Evolutionary conservation across 2,888 invertebrate genomes (phyloP), one percentile per base, ranked within the genome.

Genomic region (Epiblema foenella): DNA sequence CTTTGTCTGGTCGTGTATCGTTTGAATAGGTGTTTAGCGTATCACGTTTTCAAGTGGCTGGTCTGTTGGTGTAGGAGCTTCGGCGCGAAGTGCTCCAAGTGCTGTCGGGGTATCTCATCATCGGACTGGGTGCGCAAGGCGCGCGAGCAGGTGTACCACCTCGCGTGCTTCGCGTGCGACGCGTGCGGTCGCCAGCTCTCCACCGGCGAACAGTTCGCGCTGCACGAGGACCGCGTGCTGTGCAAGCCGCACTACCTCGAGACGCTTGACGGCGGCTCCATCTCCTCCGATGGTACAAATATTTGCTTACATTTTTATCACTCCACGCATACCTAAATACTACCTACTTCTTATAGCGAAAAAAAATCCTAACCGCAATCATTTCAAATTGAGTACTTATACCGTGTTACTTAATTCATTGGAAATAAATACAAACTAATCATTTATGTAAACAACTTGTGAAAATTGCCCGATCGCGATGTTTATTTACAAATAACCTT

Each of bases 111-210:
- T 79, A 98, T 99, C 84, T 97, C 98, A 18, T 96, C 99, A 18
- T 97, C 98, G 57, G 99, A 99, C 93, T 99, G 99, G 99, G 99
- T 99, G 82, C 95, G 99, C 75, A 96, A 98, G 85, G 99, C 99
- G 46, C 95, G 98, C 66, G 97, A 98, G 84, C 96, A 97, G 88
- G 98, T 99, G 42, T 99, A 99, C 94, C 99, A 99, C 93, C 94
- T 99, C 87, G 99, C 99, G 60, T 99, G 99, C 93, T 99, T 99
- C 93, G 98, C 99, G 20, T 99, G 99, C 91, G 98, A 99, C 89
- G 97, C 98, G 73, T 98, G 98, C 89, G 98, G 98, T 80, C 95
- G 98, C 42, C 98, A 98, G 90, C 94, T 98, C 73, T 97, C 97
- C 77, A 98, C 98, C 0, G 99, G 99, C 7, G 99, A 99, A 89